These are phyloP conservation scores for Aphyosemion australe DNA, from an alignment of 2,113 vertebrate species.

Conservation along the genomic window DNA sequence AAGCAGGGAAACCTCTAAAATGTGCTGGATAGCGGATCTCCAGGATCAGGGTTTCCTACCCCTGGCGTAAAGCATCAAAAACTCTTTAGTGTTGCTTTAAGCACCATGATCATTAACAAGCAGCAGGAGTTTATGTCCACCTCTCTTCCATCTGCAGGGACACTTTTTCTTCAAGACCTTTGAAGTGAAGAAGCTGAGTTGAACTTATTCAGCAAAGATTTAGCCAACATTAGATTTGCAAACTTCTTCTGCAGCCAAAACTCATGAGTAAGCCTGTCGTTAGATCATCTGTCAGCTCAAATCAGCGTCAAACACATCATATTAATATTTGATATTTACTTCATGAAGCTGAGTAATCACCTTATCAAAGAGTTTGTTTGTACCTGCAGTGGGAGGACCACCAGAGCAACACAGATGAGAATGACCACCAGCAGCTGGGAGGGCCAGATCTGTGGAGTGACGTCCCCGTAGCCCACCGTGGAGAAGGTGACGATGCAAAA, in stretches of 20 bases:
- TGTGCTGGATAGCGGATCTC: too few species aligned
- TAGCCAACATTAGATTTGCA: slow-evolving; percentile 12
- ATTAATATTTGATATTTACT: slow-evolving; percentile 10
- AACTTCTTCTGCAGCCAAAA: slow-evolving; percentile 1
- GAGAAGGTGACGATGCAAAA: slow-evolving; percentile 99
- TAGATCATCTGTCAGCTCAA: background rate
- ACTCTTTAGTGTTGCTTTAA: background rate
- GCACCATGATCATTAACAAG: slow-evolving; percentile 6
- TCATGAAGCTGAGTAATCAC: background rate
- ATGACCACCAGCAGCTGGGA: slow-evolving; percentile 96
- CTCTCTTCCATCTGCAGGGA: slow-evolving; percentile 11
- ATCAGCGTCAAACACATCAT: background rate
- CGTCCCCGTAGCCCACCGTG: slow-evolving; percentile 95
- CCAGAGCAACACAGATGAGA: slow-evolving; percentile 96
- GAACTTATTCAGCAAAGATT: slow-evolving; percentile 1
- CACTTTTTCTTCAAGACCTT: slow-evolving; percentile 1
- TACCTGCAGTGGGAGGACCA: slow-evolving; percentile 96
- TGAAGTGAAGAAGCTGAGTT: slow-evolving; percentile 9
- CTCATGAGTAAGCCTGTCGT: background rate
- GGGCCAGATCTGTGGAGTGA: slow-evolving; percentile 97
- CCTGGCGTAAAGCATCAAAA: too few species aligned
- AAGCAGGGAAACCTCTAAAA: too few species aligned
- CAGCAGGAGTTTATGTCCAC: slow-evolving; percentile 11
- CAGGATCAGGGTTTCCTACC: too few species aligned
- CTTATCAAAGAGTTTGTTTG: background rate